These are phyloP conservation scores for Beris chalybata DNA, from an alignment of 2,888 invertebrate species.

Conservation along the genomic window DNA sequence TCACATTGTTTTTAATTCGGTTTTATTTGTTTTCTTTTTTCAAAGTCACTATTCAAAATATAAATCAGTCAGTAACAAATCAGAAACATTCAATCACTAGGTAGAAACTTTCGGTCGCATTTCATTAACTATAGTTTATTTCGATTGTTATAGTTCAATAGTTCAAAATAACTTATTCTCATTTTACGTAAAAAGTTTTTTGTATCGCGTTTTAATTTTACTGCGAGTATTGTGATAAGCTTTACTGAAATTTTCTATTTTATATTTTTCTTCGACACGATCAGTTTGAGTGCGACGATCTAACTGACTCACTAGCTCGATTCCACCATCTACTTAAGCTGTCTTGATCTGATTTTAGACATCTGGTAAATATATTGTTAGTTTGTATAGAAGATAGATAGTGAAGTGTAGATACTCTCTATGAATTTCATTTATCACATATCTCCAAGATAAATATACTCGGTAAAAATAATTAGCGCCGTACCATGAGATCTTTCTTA, in stretches of 20 bases:
- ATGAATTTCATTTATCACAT: conserved; percentile 4
- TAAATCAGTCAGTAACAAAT: neutral
- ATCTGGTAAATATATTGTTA: neutral
- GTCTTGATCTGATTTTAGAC: conserved; percentile 25
- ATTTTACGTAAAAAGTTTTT: too few species aligned
- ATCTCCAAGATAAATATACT: conserved; percentile 17
- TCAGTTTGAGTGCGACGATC: conserved; percentile 6
- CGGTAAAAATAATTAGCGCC: conserved; percentile 24
- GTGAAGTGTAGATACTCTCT: neutral
- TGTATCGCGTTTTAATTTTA: too few species aligned
- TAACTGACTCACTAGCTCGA: conserved; percentile 20
- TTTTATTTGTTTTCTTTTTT: too few species aligned
- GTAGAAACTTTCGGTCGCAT: neutral
- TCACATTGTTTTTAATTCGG: too few species aligned
- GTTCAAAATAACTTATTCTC: too few species aligned
- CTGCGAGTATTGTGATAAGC: too few species aligned
- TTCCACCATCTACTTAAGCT: conserved; percentile 25
- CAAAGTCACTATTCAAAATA: conserved; percentile 1
- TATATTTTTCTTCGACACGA: neutral
- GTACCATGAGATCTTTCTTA: conserved; percentile 11
- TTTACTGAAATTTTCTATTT: neutral
- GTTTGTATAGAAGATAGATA: conserved; percentile 6
- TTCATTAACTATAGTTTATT: neutral
- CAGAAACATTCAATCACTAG: neutral
- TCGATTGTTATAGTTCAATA: too few species aligned